A percentile compares a stretch with the other conserved stretches of the same genome.
phyloP scores from a whole-genome alignment of 2,113 vertebrate genomes.

The Sorex fumeus region DNA sequence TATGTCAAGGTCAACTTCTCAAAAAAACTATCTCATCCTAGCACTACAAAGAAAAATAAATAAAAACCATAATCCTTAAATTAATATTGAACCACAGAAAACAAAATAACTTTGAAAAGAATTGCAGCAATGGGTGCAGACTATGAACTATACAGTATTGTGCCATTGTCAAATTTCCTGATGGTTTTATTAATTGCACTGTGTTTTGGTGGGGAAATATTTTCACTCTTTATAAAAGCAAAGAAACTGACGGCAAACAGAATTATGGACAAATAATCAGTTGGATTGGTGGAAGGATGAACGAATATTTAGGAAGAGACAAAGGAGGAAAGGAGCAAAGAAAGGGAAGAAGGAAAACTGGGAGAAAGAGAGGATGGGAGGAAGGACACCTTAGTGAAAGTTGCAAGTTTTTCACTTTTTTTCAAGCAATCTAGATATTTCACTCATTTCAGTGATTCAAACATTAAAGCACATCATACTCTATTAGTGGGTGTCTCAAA shows the following conservation, averaged over 20 bases:
- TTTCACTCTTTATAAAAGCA: slow-evolving; percentile 23
- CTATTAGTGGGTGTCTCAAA: neutral
- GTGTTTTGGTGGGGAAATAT: neutral
- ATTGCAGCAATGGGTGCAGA: neutral
- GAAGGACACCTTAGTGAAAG: neutral
- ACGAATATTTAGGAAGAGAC: neutral
- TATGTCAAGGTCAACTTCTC: neutral
- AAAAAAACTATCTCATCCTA: neutral
- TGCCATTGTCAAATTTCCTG: neutral
- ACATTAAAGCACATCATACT: slow-evolving; percentile 23
- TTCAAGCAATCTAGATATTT: neutral
- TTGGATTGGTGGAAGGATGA: neutral
- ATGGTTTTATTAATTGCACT: neutral
- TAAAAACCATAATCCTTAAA: neutral
- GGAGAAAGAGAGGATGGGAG: too few species aligned
- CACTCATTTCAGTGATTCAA: neutral
- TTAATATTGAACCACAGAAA: neutral
- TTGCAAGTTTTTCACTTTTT: too few species aligned
- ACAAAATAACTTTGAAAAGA: neutral
- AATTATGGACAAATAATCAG: neutral
- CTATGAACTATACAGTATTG: neutral
- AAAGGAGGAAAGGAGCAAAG: too few species aligned
- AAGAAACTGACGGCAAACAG: neutral
- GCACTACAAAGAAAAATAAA: neutral
- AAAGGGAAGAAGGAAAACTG: neutral